Evolutionary conservation across 2,113 vertebrate species (phyloP), one percentile per base, ranked within the genome.

Genomic region (Marcusenius ussheri): DNA sequence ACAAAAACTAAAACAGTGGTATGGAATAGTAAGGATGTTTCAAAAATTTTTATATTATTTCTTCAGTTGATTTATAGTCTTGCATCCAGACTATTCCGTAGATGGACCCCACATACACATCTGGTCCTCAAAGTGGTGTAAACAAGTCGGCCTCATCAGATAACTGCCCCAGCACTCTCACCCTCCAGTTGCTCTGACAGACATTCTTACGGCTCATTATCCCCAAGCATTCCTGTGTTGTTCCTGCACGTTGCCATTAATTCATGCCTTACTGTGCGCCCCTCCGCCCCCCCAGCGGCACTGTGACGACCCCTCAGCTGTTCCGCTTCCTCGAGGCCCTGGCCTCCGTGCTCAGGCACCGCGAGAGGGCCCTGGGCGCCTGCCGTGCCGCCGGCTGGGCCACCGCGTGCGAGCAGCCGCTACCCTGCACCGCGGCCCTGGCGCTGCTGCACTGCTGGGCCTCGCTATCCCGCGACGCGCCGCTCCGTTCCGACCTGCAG

Each of bases 401-500:
- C 77, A 94, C 94, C 0, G 92, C 97, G 31, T 97, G 93, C 0
- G 92, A 95, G 21, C 91, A 93, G 0, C 53, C 95, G 1, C 94
- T 98, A 9, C 97, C 97, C 27, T 93, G 91, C 90, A 92, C 87
- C 5, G 96, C 97, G 0, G 91, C 94, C 10, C 96, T 99, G 19
- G 0, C 95, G 7, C 94, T 98, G 91, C 94, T 99, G 86, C 95
- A 96, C 13, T 96, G 95, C 90, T 99, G 98, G 98, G 96, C 97
- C 89, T 66, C 95, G 19, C 21, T 96, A 0, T 92, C 93, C 74
- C 93, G 84, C 27, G 94, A 97, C 87, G 19, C 70, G 3, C 74
- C 90, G 0, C 94, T 98, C 3, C 95, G 97, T 1, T 90, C 94
- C 47, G 95, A 93, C 31, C 89, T 99, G 89, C 96, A 95, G 66